A percentile compares a stretch with the other conserved stretches of the same genome.
Evolutionary conservation across 2,888 invertebrate genomes (phyloP).

Genomic region (Lasiommata megera): DNA sequence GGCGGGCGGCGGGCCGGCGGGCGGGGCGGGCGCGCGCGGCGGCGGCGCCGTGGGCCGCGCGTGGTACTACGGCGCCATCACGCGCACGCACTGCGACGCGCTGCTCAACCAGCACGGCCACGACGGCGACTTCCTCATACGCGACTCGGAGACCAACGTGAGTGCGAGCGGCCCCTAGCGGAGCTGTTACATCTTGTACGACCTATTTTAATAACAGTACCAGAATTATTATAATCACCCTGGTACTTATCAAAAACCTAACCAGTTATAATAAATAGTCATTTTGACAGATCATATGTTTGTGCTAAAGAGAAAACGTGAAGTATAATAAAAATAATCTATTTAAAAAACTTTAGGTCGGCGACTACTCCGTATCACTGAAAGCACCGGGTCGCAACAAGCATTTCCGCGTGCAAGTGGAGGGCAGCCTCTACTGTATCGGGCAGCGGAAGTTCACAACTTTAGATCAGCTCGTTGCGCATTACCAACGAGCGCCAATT

Average conservation of each 20-base stretch:
- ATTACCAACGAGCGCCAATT: conserved; percentile 99
- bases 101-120: conserved; percentile 96
- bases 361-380: conserved; percentile 98
- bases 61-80: conserved; percentile 99
- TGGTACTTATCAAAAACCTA: too few relatives aligned
- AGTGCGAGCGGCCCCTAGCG: too few relatives aligned
- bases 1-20: conserved; percentile 28
- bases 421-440: conserved; percentile 96
- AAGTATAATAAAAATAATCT: too few relatives aligned
- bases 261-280: too few relatives aligned
- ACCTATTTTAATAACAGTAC: too few relatives aligned
- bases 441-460: conserved; percentile 98
- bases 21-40: conserved; percentile 36
- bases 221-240: too few relatives aligned
- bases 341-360: conserved; percentile 85
- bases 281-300: too few relatives aligned
- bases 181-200: too few relatives aligned
- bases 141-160: conserved; percentile 99
- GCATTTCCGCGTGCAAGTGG: conserved; percentile 99
- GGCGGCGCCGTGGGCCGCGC: conserved; percentile 87
- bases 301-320: too few relatives aligned
- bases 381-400: conserved; percentile 99
- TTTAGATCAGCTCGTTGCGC: conserved; percentile 97
- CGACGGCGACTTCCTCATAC: conserved; percentile 98
- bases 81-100: conserved; percentile 97